Percentiles rank a stretch among this genome's conserved stretches.
Evolutionary conservation across 53 echinoderm and acorn worm species (phyloP).

Genomic region (Crossaster papposus): DNA sequence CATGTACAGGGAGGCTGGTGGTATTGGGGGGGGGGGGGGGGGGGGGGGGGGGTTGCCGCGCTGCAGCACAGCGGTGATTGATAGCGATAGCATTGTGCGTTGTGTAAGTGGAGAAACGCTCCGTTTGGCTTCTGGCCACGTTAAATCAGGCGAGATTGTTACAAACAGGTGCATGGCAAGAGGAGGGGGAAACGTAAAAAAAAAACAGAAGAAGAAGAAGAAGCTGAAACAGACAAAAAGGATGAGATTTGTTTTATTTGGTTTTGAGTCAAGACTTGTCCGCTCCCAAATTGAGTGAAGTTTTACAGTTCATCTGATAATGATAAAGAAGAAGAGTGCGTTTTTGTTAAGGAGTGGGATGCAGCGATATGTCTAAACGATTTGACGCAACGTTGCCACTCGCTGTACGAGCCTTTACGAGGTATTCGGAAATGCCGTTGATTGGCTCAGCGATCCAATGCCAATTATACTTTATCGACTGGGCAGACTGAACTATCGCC

Average conservation of each 20-base stretch:
- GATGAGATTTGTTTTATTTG: neutral
- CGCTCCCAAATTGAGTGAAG: neutral
- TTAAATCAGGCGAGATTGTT: constrained; percentile 60
- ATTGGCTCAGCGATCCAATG: neutral
- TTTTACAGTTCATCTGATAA: neutral
- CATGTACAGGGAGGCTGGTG: neutral
- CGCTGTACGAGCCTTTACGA: neutral
- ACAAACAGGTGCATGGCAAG: constrained; percentile 38
- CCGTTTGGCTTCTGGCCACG: constrained; percentile 18
- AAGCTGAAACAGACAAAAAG: constrained; percentile 21
- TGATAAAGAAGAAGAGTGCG: too few species aligned
- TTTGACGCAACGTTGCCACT: neutral
- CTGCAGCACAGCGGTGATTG: constrained; percentile 21
- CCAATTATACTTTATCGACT: neutral
- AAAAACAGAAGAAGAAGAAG: neutral
- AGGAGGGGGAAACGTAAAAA: neutral
- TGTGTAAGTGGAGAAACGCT: constrained; percentile 1
- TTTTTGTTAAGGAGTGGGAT: neutral
- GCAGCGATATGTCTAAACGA: neutral
- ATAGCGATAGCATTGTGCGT: constrained; percentile 36
- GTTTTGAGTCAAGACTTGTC: neutral
- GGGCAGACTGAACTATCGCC: neutral
- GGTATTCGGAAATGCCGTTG: neutral
- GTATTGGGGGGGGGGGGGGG: too few species aligned
- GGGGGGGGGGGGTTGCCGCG: too few species aligned